Evolutionary conservation across 2,113 vertebrate species (phyloP), one percentile per base, ranked within the genome.

Genomic region (Numida meleagris): DNA sequence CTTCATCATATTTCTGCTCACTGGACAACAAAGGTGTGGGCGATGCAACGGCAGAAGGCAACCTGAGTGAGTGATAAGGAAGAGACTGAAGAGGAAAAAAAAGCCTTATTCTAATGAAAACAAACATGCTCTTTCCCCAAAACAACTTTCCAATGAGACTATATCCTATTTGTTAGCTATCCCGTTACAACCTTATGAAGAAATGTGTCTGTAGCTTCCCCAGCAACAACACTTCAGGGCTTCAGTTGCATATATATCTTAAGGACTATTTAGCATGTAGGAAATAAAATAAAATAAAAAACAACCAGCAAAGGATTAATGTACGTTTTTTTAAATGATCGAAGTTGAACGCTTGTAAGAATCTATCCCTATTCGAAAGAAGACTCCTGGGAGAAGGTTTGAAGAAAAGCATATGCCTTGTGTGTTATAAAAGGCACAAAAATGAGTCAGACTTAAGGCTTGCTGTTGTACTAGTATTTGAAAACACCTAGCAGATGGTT

Each of bases 371-470:
- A 51, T 57, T 68, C 85, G 40, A 94, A 94, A 61, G 67, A 89
- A 66, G 45, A 31, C 57, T 68, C 48, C n/a, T 45, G 46, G 24
- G 20, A 48, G 38, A 67, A 23, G 34, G 31, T 55, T 25, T 53
- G 51, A 84, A 36, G 71, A 86, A 87, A 92, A 82, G 18, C 70
- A 25, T 61, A 84, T 40, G 50, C 25, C 29, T 87, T 70, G 23
- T 86, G 38, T 79, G 88, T 93, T 86, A 90, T 62, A 90, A 89
- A 82, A 77, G 68, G 36, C 63, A 77, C 31, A 83, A 78, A 80
- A 82, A 90, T 73, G 40, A 85, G 43, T 53, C 74, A 79, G 66
- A 38, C 34, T 34, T 79, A 57, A 48, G 50, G 34, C 48, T 90
- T 89, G 51, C 16, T 79, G 20, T 65, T 88, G 50, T 84, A 80